These are phyloP conservation scores for Isurus oxyrinchus DNA, from an alignment of 2,113 vertebrate genomes.

Conservation along the genomic window DNA sequence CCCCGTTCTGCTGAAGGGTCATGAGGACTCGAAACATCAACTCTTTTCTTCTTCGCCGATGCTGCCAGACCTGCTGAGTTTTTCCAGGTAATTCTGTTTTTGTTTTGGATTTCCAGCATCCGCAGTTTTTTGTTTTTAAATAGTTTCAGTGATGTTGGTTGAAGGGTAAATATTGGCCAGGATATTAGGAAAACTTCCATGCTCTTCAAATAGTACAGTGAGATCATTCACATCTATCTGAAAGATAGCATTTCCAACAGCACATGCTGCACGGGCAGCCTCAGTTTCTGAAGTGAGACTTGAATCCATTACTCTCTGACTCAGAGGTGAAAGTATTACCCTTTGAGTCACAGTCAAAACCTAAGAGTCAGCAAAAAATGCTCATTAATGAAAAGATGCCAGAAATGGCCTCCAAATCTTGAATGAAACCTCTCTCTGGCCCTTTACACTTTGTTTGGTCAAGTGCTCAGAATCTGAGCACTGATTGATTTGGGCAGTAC, in stretches of 20 bases:
- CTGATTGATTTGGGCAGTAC: not conserved
- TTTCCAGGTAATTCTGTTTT: too few relatives aligned
- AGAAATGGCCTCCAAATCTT: not conserved
- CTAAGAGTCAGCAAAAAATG: not conserved
- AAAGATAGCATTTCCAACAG: not conserved
- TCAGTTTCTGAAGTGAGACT: not conserved
- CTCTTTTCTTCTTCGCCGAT: too few relatives aligned
- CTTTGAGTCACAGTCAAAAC: not conserved
- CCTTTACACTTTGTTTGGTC: not conserved
- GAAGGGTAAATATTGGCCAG: not conserved
- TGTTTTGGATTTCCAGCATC: too few relatives aligned
- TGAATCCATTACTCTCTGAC: not conserved
- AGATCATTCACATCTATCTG: too few relatives aligned
- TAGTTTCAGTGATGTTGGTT: not conserved
- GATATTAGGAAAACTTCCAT: not conserved
- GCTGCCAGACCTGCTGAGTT: too few relatives aligned
- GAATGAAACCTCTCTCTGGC: not conserved
- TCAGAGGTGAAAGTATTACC: not conserved
- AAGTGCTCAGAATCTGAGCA: not conserved
- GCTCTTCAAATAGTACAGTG: not conserved
- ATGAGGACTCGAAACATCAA: too few relatives aligned
- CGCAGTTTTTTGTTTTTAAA: too few relatives aligned
- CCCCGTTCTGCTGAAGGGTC: too few relatives aligned
- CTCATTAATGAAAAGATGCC: not conserved
- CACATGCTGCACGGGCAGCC: not conserved